These are phyloP conservation scores for Momotus momota DNA, from an alignment of 2,797 vertebrate species.

Conservation along the genomic window DNA sequence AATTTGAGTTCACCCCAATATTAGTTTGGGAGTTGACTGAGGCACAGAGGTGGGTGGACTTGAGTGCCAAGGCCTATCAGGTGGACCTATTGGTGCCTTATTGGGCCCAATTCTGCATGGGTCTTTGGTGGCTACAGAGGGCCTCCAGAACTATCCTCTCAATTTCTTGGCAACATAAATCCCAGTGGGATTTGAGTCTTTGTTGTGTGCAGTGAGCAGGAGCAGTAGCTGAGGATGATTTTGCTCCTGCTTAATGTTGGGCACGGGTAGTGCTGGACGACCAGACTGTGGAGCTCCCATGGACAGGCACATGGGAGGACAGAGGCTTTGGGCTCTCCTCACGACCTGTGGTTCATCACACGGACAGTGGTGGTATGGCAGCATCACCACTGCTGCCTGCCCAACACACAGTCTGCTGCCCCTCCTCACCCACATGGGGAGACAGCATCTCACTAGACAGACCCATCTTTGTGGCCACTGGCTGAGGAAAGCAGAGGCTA, in stretches of 20 bases:
- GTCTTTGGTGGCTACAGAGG: neutral
- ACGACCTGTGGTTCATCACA: rapidly evolving
- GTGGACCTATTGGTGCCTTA: neutral
- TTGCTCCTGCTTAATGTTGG: neutral
- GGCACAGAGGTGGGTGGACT: neutral
- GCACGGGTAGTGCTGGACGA: neutral
- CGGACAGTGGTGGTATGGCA: neutral
- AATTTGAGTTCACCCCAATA: neutral
- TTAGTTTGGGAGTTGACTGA: neutral
- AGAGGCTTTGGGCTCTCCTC: neutral
- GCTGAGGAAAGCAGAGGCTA: neutral
- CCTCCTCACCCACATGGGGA: rapidly evolving
- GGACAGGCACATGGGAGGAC: neutral
- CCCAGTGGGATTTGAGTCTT: neutral
- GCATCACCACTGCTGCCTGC: neutral
- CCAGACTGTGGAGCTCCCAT: rapidly evolving
- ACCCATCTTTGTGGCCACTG: neutral
- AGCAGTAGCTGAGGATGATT: neutral
- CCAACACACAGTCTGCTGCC: neutral
- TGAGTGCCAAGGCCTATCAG: neutral
- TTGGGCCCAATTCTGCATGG: neutral
- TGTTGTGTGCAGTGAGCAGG: neutral
- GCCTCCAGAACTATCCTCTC: neutral
- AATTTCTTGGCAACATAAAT: neutral
- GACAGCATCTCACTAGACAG: neutral